phyloP scores from a whole-genome alignment of 2,113 vertebrate species.

The Oreochromis aureus region DNA sequence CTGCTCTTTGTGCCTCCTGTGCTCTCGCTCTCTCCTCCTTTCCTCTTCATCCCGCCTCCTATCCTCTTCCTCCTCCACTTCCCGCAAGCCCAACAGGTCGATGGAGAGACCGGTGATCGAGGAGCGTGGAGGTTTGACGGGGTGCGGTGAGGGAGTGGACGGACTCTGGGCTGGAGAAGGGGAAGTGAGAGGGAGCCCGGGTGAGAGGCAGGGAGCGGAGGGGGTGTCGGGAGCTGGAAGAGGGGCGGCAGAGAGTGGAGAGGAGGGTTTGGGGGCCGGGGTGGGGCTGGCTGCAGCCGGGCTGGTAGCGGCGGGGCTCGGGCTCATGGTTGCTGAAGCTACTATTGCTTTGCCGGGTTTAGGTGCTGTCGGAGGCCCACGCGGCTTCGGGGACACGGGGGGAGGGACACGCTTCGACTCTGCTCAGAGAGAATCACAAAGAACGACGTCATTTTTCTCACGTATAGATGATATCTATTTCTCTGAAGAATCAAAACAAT shows the following conservation, averaged over 20 bases:
- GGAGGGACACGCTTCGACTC: conserved; percentile 85
- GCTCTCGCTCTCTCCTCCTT: conserved; percentile 12
- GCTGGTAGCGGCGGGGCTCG: conserved; percentile 36
- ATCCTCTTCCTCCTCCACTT: conserved; percentile 59
- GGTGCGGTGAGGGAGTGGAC: conserved; percentile 70
- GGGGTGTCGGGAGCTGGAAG: conserved; percentile 71
- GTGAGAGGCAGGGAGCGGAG: conserved; percentile 65
- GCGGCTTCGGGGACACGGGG: conserved; percentile 89
- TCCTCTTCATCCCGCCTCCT: conserved; percentile 27
- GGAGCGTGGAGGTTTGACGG: conserved; percentile 88
- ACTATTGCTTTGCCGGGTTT: conserved; percentile 82
- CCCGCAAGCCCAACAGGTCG: conserved; percentile 59
- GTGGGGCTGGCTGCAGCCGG: conserved; percentile 34
- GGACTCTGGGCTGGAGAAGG: conserved; percentile 70
- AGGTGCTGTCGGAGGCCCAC: conserved; percentile 87
- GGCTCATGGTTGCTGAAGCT: conserved; percentile 29
- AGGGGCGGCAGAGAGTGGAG: conserved; percentile 53
- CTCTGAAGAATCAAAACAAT: neutral
- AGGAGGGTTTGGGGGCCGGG: conserved; percentile 65
- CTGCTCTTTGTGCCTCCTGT: conserved; percentile 12
- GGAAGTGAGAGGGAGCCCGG: conserved; percentile 74
- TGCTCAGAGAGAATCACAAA: conserved; percentile 29
- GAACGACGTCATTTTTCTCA: neutral
- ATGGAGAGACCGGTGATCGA: conserved; percentile 81
- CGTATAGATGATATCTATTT: neutral